phyloP scores from a whole-genome alignment of 2,888 invertebrate genomes.

The Anoplius nigerrimus region DNA sequence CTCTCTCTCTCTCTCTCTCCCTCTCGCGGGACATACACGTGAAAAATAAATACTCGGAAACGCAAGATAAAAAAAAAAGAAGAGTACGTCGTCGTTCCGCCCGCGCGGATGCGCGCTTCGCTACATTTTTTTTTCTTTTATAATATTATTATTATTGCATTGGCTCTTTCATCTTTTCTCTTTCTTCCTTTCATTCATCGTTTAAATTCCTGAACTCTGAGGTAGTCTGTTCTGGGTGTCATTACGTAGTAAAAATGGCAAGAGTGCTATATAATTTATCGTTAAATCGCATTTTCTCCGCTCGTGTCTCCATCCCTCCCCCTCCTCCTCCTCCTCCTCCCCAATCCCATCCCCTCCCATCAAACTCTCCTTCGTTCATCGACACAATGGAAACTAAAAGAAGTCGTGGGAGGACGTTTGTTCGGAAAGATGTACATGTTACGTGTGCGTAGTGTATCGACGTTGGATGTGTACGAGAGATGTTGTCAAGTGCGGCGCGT shows the following conservation, averaged over 20 bases:
- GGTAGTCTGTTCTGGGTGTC: conserved; percentile 73
- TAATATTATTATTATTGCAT: conserved; percentile 70
- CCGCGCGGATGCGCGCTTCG: conserved; percentile 54
- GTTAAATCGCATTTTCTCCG: conserved; percentile 33
- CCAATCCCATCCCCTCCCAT: not conserved
- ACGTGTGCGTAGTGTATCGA: not conserved
- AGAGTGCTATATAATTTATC: conserved; percentile 67
- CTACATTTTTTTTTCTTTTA: conserved; percentile 46
- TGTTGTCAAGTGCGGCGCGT: conserved; percentile 6
- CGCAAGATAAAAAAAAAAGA: no score
- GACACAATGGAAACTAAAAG: not conserved
- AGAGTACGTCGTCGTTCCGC: conserved; percentile 46
- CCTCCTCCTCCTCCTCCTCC: not conserved
- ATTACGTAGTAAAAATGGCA: conserved; percentile 71
- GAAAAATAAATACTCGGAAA: conserved; percentile 14
- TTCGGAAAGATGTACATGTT: not conserved
- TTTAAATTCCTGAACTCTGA: conserved; percentile 74
- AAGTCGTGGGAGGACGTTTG: not conserved
- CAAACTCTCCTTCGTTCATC: not conserved
- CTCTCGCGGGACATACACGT: not conserved
- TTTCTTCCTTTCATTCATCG: conserved; percentile 66
- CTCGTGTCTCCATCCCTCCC: not conserved
- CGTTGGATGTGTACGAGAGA: not conserved
- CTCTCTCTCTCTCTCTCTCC: not conserved
- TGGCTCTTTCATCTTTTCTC: conserved; percentile 67